Conservation (phyloP, 2,797 vertebrate species). For the Sebastes trivittatus region DNA sequence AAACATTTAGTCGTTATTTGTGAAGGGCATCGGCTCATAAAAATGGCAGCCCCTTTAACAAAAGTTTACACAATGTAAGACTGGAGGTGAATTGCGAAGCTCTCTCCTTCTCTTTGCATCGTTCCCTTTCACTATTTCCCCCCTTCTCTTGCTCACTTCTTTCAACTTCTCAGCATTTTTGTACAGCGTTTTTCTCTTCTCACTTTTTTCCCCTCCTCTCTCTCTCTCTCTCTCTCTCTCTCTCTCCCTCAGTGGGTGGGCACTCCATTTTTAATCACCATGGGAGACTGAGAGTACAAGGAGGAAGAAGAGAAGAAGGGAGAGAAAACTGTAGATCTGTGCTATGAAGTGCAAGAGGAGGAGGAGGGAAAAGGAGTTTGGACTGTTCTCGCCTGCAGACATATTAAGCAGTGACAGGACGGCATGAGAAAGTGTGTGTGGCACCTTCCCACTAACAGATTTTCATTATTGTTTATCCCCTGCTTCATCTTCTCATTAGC, state of each 20-base stretch:
- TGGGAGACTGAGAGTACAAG: conserved; percentile 47
- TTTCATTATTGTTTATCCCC: neutral
- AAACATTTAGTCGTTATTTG: conserved; percentile 43
- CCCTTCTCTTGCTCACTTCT: conserved; percentile 1
- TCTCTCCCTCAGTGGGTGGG: conserved; percentile 45
- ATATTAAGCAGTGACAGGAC: conserved; percentile 5
- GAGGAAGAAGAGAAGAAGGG: neutral
- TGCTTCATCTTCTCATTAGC: conserved; percentile 1
- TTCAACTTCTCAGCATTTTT: conserved; percentile 14
- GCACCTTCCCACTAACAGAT: neutral
- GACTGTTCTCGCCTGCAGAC: conserved; percentile 30
- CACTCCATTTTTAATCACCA: conserved; percentile 67
- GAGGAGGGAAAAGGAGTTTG: neutral
- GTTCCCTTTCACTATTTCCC: conserved; percentile 1
- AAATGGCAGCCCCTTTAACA: conserved; percentile 25
- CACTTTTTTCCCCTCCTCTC: neutral
- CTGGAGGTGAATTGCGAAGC: conserved; percentile 14
- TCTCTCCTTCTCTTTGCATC: neutral
- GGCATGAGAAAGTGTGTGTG: conserved; percentile 1
- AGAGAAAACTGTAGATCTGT: conserved; percentile 8
- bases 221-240: too few species aligned
- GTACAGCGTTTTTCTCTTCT: conserved; percentile 6
- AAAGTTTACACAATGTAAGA: conserved; percentile 10
- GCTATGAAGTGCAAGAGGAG: conserved; percentile 12
- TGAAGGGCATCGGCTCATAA: conserved; percentile 5